Evolutionary conservation across 2,797 vertebrate genomes (phyloP).

Genomic region (Xyrichtys novacula): DNA sequence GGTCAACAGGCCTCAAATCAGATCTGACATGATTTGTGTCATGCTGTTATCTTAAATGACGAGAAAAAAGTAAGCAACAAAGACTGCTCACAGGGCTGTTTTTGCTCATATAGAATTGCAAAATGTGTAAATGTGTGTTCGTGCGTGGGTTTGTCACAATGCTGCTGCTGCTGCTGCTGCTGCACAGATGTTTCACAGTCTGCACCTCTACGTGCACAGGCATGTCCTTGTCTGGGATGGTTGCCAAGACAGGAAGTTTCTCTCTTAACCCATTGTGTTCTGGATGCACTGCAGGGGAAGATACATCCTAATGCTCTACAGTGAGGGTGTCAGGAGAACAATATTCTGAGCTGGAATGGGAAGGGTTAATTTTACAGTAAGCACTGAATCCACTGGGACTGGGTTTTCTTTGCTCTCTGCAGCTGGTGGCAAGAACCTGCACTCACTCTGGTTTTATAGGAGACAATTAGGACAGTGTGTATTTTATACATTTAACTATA

Average conservation of each 20-base stretch:
- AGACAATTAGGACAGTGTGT: conserved; percentile 22
- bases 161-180: conserved; percentile 80
- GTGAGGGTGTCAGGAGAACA: conserved; percentile 12
- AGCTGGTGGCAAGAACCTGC: conserved; percentile 36
- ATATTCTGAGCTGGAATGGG: conserved; percentile 10
- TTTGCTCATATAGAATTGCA: conserved; percentile 12
- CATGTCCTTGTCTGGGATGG: conserved; percentile 88
- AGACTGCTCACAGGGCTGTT: conserved; percentile 15
- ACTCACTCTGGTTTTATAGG: background rate
- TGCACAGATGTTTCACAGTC: conserved; percentile 91
- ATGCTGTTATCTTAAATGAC: conserved; percentile 43
- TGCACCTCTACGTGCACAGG: conserved; percentile 88
- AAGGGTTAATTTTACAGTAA: conserved; percentile 58
- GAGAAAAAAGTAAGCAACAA: conserved; percentile 37
- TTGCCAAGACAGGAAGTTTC: conserved; percentile 87
- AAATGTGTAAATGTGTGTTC: conserved; percentile 30
- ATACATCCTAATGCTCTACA: conserved; percentile 19
- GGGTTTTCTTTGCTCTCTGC: conserved; percentile 40
- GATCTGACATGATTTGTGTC: conserved; percentile 32
- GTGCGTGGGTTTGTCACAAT: conserved; percentile 51
- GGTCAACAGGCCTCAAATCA: conserved; percentile 15
- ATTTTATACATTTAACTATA: conserved; percentile 22
- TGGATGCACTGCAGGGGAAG: conserved; percentile 30
- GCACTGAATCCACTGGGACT: conserved; percentile 23
- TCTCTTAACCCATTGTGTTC: conserved; percentile 85